These are phyloP conservation scores for Takifugu flavidus DNA, from an alignment of 2,113 vertebrate genomes.

Conservation along the genomic window DNA sequence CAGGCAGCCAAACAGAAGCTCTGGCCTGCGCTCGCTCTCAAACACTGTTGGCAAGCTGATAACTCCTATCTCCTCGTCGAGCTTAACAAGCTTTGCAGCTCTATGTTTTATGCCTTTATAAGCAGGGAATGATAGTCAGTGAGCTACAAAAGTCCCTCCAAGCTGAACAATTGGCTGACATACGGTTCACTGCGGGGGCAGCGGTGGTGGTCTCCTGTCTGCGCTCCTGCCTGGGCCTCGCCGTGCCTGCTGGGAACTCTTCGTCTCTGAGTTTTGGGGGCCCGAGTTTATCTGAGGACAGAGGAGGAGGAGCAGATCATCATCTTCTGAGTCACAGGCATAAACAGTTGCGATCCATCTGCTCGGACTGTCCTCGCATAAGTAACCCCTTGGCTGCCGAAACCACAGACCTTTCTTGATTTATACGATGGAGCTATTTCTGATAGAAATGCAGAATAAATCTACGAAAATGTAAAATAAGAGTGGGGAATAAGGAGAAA, in stretches of 20 bases:
- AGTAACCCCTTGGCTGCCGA: slow-evolving; percentile 9
- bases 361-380: slow-evolving; percentile 56
- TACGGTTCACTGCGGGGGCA: slow-evolving; percentile 59
- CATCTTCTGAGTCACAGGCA: slow-evolving; percentile 54
- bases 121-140: no score
- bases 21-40: slow-evolving; percentile 9
- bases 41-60: background rate
- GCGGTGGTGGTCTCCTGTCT: slow-evolving; percentile 54
- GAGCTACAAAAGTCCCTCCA: no score
- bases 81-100: background rate
- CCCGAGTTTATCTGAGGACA: slow-evolving; percentile 68
- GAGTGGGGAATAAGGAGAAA: background rate
- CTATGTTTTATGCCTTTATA: no score
- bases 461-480: background rate
- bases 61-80: background rate
- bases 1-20: slow-evolving; percentile 43
- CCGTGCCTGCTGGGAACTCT: slow-evolving; percentile 57
- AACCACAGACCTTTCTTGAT: no score
- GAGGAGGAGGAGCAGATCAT: slow-evolving; percentile 45
- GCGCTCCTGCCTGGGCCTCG: slow-evolving; percentile 65
- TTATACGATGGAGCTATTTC: background rate
- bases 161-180: background rate
- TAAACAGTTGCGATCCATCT: slow-evolving; percentile 65
- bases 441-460: background rate
- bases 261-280: slow-evolving; percentile 63